Conservation (phyloP, 2,797 vertebrate genomes). For the Pseudocheirus occidentalis region DNA sequence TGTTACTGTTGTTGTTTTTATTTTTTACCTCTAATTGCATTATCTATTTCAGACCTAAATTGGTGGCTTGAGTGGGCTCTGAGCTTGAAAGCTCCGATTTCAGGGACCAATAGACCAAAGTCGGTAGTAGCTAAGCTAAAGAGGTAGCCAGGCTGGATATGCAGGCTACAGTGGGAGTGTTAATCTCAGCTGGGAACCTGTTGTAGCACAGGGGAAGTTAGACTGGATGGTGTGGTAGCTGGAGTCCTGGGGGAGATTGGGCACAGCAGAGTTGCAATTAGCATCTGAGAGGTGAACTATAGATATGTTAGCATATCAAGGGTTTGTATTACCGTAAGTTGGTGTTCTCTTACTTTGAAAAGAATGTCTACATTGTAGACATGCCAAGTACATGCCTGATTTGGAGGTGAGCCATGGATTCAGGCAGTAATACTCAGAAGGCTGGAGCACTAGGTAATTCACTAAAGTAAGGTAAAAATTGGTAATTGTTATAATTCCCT, state of each 20-base stretch:
- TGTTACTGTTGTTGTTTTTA: too few relatives aligned
- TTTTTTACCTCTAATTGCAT: background rate
- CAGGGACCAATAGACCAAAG: background rate
- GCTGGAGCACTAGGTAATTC: background rate
- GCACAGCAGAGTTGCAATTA: background rate
- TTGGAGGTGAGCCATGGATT: background rate
- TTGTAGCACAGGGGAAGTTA: background rate
- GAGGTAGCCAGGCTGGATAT: background rate
- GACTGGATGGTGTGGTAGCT: background rate
- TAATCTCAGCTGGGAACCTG: background rate
- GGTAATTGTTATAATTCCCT: background rate
- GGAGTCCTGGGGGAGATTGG: background rate
- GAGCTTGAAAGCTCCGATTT: background rate
- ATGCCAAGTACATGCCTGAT: conserved; percentile 1
- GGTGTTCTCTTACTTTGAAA: conserved; percentile 15
- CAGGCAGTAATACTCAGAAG: background rate
- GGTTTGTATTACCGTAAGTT: background rate
- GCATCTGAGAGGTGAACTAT: background rate
- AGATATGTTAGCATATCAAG: background rate
- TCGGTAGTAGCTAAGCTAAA: background rate
- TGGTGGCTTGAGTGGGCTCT: background rate
- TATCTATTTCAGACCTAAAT: background rate
- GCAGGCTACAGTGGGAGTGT: background rate
- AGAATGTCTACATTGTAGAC: background rate
- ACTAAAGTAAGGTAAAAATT: background rate